Evolutionary conservation across 2,113 vertebrate species (phyloP).

Genomic region (Poicephalus gulielmi): DNA sequence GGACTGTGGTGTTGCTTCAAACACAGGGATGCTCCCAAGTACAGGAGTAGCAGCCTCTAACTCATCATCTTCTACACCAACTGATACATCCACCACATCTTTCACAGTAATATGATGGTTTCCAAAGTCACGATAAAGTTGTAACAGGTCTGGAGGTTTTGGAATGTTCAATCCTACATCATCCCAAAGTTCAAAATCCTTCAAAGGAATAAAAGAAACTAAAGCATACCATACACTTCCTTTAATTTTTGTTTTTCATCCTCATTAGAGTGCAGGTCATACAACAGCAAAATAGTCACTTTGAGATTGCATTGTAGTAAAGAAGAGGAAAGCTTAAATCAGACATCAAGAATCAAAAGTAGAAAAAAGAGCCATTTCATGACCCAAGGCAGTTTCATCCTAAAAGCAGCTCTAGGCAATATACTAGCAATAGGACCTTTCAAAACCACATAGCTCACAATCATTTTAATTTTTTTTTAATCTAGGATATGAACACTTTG

Average conservation of each 20-base stretch:
- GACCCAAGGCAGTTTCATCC: not conserved
- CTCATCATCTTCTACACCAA: constrained; percentile 85
- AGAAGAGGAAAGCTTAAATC: not conserved
- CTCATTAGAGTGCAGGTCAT: not conserved
- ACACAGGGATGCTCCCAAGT: constrained; percentile 39
- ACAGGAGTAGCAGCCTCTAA: constrained; percentile 77
- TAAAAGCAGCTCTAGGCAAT: not conserved
- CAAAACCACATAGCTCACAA: not conserved
- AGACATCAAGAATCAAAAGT: not conserved
- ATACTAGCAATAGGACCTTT: not conserved
- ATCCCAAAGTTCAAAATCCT: constrained; percentile 99
- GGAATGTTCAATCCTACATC: constrained; percentile 98
- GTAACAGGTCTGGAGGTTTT: constrained; percentile 93
- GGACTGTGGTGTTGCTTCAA: constrained; percentile 68
- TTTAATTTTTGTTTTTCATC: not conserved
- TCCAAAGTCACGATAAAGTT: constrained; percentile 93
- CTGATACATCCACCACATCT: constrained; percentile 85
- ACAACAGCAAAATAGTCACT: not conserved
- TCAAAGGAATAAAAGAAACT: constrained; percentile 23
- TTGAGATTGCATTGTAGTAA: not conserved
- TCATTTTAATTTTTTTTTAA: not conserved
- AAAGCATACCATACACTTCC: not conserved
- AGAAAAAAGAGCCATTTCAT: not conserved
- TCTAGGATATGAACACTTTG: not conserved
- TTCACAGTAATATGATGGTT: constrained; percentile 76